Conservation (phyloP, 2,113 vertebrate species). For the Petromus typicus region DNA sequence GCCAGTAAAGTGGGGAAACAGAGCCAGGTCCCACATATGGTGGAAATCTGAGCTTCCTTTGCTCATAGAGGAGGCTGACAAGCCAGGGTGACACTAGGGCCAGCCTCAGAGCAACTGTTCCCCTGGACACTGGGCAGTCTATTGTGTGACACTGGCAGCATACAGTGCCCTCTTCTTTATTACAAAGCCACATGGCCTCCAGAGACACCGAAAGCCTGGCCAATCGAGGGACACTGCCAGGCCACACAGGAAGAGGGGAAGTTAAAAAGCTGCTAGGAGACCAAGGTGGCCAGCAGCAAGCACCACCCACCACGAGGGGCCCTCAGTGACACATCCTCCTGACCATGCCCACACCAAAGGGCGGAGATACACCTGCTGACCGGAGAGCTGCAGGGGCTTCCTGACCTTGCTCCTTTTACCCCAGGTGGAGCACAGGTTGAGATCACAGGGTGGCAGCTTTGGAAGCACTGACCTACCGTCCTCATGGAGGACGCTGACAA, state of each 20-base stretch:
- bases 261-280: constrained; percentile 30
- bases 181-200: background rate
- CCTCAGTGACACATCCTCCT: background rate
- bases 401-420: background rate
- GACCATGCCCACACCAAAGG: too few relatives aligned
- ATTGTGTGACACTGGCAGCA: background rate
- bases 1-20: background rate
- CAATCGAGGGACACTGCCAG: background rate
- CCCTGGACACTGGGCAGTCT: background rate
- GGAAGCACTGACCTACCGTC: background rate
- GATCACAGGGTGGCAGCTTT: too few relatives aligned
- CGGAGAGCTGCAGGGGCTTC: background rate
- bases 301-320: background rate
- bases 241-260: constrained; percentile 48
- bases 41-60: background rate
- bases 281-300: background rate
- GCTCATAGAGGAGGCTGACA: background rate
- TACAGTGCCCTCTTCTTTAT: constrained; percentile 8
- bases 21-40: background rate
- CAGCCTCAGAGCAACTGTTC: background rate
- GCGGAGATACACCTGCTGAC: background rate
- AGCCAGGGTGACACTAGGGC: background rate
- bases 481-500: background rate
- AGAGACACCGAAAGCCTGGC: background rate
- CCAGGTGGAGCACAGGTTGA: fast-evolving